These are phyloP conservation scores for Cladopsammia gracilis DNA, from an alignment of 64 coral and sea anemone species.

Conservation along the genomic window DNA sequence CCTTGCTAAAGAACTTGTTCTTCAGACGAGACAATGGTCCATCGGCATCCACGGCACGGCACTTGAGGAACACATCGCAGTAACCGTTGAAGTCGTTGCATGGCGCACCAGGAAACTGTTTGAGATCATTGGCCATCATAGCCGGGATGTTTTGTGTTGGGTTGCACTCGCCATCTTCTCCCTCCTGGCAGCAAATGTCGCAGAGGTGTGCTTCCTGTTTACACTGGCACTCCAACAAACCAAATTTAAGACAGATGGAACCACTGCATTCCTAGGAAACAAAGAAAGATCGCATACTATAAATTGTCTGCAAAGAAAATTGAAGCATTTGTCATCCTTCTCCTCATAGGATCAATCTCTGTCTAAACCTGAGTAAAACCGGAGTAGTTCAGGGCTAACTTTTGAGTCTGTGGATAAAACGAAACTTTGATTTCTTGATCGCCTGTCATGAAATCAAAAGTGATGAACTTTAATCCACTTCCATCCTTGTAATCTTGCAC, in stretches of 20 bases:
- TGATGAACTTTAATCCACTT: too few species aligned
- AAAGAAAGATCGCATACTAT: not conserved
- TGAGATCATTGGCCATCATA: not conserved
- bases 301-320: not conserved
- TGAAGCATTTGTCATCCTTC: too few species aligned
- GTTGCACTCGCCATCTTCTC: conserved; percentile 5
- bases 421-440: too few species aligned
- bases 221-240: conserved; percentile 70
- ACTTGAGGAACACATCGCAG: conserved; percentile 98
- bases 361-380: too few species aligned
- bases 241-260: conserved; percentile 54
- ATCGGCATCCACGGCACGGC: conserved; percentile 94
- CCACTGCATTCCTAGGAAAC: conserved; percentile 54
- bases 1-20: conserved; percentile 92
- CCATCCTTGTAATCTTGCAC: too few species aligned
- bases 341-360: too few species aligned
- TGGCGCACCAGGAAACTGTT: conserved; percentile 80
- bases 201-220: conserved; percentile 40
- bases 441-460: too few species aligned
- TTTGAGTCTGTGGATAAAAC: too few species aligned
- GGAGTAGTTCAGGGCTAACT: too few species aligned
- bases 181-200: conserved; percentile 56
- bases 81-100: conserved; percentile 97
- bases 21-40: conserved; percentile 90
- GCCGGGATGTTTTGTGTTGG: not conserved